A percentile compares a stretch with the other conserved stretches of the same genome.
Conservation (phyloP, 2,888 invertebrate genomes). For the Bedellia somnulentella region DNA sequence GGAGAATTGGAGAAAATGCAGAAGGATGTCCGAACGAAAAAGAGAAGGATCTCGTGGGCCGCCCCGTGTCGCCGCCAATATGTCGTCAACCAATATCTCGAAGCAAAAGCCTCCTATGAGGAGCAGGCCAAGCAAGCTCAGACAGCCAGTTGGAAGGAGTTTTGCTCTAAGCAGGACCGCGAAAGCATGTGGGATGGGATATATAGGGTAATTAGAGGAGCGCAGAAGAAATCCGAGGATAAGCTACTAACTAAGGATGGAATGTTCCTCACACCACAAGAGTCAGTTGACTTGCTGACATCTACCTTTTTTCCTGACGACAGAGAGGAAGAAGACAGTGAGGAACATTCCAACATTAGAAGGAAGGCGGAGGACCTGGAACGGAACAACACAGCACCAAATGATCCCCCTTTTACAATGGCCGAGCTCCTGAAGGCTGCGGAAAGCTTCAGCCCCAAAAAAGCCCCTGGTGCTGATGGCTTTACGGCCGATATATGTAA, state of each 20-base stretch:
- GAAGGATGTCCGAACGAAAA: conserved; percentile 1
- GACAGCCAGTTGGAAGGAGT: conserved; percentile 3
- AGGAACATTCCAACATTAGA: not conserved
- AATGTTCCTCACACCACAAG: not conserved
- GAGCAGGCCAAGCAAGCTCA: not conserved
- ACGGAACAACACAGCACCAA: no score
- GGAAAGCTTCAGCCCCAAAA: conserved; percentile 5
- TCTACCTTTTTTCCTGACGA: conserved; percentile 4
- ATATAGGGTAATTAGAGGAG: conserved; percentile 1
- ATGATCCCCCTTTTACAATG: conserved; percentile 5
- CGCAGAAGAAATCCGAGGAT: not conserved
- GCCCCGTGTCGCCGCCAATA: not conserved
- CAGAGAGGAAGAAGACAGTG: not conserved
- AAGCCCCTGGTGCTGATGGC: no score
- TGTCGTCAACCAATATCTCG: conserved; percentile 3
- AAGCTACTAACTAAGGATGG: not conserved
- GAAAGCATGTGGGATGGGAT: no score
- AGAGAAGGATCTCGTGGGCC: conserved; percentile 4
- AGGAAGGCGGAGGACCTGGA: not conserved
- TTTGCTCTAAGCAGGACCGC: conserved; percentile 3
- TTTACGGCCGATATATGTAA: conserved; percentile 8
- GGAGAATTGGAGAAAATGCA: conserved; percentile 1
- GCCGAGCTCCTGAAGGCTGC: conserved; percentile 1
- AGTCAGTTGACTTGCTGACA: conserved; percentile 3
- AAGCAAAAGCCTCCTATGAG: conserved; percentile 1